Percentiles rank a stretch among this genome's conserved stretches.
Conservation (phyloP, 53 echinoderm and acorn worm species). For the Patiria pectinifera region DNA sequence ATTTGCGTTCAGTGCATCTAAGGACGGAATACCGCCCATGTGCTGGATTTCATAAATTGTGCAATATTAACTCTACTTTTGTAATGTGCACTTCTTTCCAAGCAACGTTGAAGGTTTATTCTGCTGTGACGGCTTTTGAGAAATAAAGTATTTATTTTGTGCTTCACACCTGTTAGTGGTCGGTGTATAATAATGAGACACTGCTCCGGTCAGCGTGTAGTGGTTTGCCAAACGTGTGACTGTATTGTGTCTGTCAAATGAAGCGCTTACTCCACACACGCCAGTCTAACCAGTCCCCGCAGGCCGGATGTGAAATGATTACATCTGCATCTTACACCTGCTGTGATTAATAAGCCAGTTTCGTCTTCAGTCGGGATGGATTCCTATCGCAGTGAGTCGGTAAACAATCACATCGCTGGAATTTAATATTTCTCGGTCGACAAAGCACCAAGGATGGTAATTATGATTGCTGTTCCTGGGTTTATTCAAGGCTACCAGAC, state of each 20-base stretch:
- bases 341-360: constrained; percentile 37
- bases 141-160: neutral
- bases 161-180: constrained; percentile 35
- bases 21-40: neutral
- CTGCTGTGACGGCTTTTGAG: neutral
- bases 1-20: no score
- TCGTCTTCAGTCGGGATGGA: neutral
- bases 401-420: neutral
- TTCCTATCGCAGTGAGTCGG: neutral
- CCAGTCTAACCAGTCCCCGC: neutral
- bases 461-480: neutral
- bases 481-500: constrained; percentile 20
- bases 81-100: neutral
- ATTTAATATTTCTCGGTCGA: constrained; percentile 47
- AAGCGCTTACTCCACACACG: constrained; percentile 1
- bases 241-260: constrained; percentile 53
- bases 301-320: constrained; percentile 22
- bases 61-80: neutral
- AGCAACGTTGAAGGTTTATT: neutral
- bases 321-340: constrained; percentile 37
- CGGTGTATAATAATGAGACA: neutral
- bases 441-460: neutral
- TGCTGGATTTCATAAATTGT: neutral
- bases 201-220: constrained; percentile 10
- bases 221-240: constrained; percentile 30